phyloP scores from a whole-genome alignment of 2,113 vertebrate species.

The Mus musculus region DNA sequence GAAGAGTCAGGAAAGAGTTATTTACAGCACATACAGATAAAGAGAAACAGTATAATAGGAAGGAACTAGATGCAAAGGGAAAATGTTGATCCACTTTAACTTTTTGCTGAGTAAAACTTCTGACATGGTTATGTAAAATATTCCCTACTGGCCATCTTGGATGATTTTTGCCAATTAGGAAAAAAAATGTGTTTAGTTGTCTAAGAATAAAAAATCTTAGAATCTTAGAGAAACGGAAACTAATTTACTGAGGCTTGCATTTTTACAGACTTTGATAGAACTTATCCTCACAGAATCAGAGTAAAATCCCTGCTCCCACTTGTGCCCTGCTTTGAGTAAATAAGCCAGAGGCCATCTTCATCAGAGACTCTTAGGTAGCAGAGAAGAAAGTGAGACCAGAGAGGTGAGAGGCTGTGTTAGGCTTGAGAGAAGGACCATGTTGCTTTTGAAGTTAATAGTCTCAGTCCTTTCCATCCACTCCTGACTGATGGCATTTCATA shows the following conservation, averaged over 20 bases:
- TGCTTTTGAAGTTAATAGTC: too few relatives aligned
- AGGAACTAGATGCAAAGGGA: conserved; percentile 8
- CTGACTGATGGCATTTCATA: neutral
- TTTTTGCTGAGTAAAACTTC: conserved; percentile 38
- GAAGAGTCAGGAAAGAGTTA: conserved; percentile 8
- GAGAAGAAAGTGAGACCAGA: neutral
- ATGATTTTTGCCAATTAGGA: conserved; percentile 32
- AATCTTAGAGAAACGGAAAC: conserved; percentile 38
- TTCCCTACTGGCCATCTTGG: neutral
- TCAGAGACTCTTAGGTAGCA: neutral
- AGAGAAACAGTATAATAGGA: conserved; percentile 12
- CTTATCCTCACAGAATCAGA: neutral
- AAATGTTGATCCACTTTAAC: neutral
- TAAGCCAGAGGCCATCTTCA: neutral
- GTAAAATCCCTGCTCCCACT: neutral
- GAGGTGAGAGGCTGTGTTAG: neutral
- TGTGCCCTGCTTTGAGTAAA: neutral
- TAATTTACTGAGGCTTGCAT: neutral
- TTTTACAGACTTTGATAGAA: neutral
- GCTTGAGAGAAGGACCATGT: accelerated
- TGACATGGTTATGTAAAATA: neutral
- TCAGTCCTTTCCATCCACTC: neutral
- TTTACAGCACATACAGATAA: neutral
- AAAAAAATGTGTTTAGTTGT: conserved; percentile 22
- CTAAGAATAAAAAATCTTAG: neutral